These are phyloP conservation scores for Beris chalybata DNA, from an alignment of 2,888 invertebrate genomes.

Conservation along the genomic window DNA sequence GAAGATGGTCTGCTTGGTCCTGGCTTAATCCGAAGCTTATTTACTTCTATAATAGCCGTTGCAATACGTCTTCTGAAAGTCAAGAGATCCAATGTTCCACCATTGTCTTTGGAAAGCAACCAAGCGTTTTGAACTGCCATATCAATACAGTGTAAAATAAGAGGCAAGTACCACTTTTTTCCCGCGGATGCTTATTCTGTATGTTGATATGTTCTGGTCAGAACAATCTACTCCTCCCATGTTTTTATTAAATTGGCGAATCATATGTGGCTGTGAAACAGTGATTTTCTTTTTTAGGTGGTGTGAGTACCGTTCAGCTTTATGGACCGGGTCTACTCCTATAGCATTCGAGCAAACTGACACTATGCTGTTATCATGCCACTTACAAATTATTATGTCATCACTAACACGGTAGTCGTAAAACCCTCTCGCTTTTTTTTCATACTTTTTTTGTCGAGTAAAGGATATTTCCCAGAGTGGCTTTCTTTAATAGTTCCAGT, in stretches of 20 bases:
- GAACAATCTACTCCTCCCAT: not conserved
- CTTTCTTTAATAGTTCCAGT: constrained; percentile 18
- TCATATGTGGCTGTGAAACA: not conserved
- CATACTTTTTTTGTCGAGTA: not conserved
- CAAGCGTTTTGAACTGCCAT: not conserved
- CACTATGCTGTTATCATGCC: constrained; percentile 15
- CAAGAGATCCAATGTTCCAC: not conserved
- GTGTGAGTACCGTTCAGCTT: not conserved
- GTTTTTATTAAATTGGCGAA: not conserved
- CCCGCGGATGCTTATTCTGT: not conserved
- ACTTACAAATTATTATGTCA: constrained; percentile 6
- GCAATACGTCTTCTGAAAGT: not conserved
- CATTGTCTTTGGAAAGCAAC: not conserved
- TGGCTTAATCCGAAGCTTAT: no score
- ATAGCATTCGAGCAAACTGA: not conserved
- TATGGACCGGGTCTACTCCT: not conserved
- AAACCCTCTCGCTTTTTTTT: not conserved
- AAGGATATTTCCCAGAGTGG: not conserved
- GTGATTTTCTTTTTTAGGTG: not conserved
- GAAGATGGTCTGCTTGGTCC: not conserved
- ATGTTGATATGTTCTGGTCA: not conserved
- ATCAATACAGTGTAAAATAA: not conserved
- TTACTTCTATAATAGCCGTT: not conserved
- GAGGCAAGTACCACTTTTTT: not conserved
- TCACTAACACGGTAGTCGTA: not conserved